These are phyloP conservation scores for Rhogogaster chlorosoma DNA, from an alignment of 2,888 invertebrate genomes.

Conservation along the genomic window DNA sequence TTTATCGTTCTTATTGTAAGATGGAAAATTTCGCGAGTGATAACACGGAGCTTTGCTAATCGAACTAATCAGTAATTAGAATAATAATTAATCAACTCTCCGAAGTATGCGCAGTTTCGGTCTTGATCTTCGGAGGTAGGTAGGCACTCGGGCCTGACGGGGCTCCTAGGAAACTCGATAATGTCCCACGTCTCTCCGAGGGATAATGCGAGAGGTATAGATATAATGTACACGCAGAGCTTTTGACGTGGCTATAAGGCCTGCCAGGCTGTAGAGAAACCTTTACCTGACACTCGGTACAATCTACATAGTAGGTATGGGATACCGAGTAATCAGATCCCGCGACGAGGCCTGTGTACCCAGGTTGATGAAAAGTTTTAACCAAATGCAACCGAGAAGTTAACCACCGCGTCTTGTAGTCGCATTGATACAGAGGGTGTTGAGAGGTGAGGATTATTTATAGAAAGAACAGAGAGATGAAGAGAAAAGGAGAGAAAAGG, in stretches of 20 bases:
- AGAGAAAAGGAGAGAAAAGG: not conserved
- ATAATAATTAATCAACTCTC: not conserved
- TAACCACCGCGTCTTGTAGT: not conserved
- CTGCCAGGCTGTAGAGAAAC: conserved; percentile 4
- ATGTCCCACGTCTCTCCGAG: conserved; percentile 21
- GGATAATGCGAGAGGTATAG: conserved; percentile 23
- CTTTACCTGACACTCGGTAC: conserved; percentile 37
- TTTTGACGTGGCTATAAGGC: conserved; percentile 17
- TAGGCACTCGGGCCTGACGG: not conserved
- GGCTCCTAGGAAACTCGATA: conserved; percentile 24
- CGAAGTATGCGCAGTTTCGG: conserved; percentile 23
- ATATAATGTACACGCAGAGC: conserved; percentile 9
- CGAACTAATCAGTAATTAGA: not conserved
- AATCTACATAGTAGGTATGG: not conserved
- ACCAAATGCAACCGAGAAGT: conserved; percentile 26
- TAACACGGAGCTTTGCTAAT: not conserved
- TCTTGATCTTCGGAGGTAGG: not conserved
- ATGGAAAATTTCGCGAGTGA: not conserved
- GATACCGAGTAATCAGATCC: conserved; percentile 26
- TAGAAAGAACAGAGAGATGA: not conserved
- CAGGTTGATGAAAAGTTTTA: not conserved
- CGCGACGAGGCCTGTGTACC: not conserved
- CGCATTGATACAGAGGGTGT: not conserved
- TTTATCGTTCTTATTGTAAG: not conserved
- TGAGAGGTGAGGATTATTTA: not conserved